These are phyloP conservation scores for Aporophyla lueneburgensis DNA, from an alignment of 2,888 invertebrate species.

Conservation along the genomic window DNA sequence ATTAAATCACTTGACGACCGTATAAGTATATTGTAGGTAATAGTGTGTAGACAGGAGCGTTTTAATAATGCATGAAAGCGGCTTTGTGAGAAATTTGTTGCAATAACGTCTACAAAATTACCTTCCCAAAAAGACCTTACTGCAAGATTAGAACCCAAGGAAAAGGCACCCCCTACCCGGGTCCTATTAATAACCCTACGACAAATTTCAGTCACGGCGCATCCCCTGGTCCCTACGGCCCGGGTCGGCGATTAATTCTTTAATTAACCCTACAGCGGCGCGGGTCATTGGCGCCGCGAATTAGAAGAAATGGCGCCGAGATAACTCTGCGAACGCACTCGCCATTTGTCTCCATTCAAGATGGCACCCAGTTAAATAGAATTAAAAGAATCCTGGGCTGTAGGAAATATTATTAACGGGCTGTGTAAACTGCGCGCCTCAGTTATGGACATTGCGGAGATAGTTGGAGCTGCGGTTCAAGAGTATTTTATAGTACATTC, in stretches of 20 bases:
- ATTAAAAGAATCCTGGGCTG: constrained; percentile 58
- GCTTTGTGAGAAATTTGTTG: constrained; percentile 6
- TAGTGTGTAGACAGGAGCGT: background rate
- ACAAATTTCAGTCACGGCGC: constrained; percentile 81
- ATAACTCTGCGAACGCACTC: constrained; percentile 77
- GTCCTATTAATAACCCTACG: constrained; percentile 73
- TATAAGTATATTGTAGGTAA: background rate
- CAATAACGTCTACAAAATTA: constrained; percentile 33
- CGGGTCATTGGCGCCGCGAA: constrained; percentile 80
- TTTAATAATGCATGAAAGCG: constrained; percentile 7
- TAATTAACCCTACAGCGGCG: constrained; percentile 84
- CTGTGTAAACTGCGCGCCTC: constrained; percentile 31
- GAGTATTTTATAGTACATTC: constrained; percentile 35
- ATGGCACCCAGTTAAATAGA: constrained; percentile 62
- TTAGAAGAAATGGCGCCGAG: constrained; percentile 84
- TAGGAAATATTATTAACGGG: constrained; percentile 63
- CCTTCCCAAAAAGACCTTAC: constrained; percentile 26
- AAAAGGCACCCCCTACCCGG: constrained; percentile 25
- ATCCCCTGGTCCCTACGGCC: constrained; percentile 70
- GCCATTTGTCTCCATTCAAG: constrained; percentile 83
- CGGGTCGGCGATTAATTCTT: constrained; percentile 83
- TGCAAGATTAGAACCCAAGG: constrained; percentile 26
- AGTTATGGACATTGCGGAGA: constrained; percentile 28
- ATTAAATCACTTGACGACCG: no score
- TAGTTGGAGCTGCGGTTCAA: constrained; percentile 25